phyloP scores from a whole-genome alignment of 2,113 vertebrate genomes.

The Stigmatopora nigra region DNA sequence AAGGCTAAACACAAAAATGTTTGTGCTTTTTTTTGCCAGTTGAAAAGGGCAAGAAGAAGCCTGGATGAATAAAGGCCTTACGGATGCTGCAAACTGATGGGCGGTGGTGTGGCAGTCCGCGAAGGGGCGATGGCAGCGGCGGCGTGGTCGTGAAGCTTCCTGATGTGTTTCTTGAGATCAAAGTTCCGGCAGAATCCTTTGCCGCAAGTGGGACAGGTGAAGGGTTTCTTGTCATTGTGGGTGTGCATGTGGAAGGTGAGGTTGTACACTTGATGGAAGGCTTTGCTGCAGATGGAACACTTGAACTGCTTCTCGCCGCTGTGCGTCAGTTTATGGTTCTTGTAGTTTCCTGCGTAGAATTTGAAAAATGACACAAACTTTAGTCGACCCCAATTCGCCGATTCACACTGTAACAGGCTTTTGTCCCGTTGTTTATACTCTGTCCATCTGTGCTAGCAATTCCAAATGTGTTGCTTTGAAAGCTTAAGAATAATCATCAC shows the following conservation, averaged over 20 bases:
- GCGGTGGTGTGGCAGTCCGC: background rate
- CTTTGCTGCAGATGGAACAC: conserved; percentile 98
- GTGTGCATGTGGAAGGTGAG: conserved; percentile 99
- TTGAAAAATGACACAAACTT: background rate
- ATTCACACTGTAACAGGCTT: too few species aligned
- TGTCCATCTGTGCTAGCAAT: too few species aligned
- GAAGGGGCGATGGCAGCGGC: conserved; percentile 25
- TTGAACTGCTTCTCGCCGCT: conserved; percentile 99
- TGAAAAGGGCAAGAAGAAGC: too few species aligned
- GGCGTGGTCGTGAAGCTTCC: conserved; percentile 83
- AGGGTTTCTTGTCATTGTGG: conserved; percentile 98
- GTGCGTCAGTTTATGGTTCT: conserved; percentile 98
- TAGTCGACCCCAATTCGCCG: background rate
- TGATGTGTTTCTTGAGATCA: conserved; percentile 96
- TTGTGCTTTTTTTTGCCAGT: too few species aligned
- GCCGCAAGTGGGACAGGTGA: conserved; percentile 94
- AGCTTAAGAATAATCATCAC: too few species aligned
- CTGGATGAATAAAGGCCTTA: background rate
- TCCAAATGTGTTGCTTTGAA: too few species aligned
- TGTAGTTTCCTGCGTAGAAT: conserved; percentile 84
- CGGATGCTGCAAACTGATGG: background rate
- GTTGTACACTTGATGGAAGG: conserved; percentile 98
- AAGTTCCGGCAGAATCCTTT: conserved; percentile 99
- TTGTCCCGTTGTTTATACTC: too few species aligned
- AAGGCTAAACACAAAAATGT: too few species aligned